Percentiles rank a stretch among this genome's conserved stretches.
These are phyloP conservation scores for Emys orbicularis DNA, from an alignment of 2,797 vertebrate genomes.

Conservation along the genomic window DNA sequence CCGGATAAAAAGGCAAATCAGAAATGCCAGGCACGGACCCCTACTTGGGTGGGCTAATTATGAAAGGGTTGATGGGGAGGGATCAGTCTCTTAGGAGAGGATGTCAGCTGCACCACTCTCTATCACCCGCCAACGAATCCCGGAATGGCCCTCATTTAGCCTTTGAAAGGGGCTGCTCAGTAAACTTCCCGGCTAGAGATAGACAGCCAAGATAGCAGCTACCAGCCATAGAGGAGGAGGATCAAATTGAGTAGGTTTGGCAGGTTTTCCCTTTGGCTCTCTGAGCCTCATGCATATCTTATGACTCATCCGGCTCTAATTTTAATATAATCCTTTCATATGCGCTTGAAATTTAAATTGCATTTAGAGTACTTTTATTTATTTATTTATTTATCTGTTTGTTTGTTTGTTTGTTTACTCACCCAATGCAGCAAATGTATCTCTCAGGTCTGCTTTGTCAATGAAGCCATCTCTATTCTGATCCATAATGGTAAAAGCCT, in stretches of 20 bases:
- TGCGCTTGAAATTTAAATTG: slow-evolving; percentile 18
- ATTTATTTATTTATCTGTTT: neutral
- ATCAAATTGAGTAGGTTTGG: slow-evolving; percentile 45
- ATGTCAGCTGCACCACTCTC: slow-evolving; percentile 11
- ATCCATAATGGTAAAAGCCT: slow-evolving; percentile 95
- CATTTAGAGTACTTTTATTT: neutral
- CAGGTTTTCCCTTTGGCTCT: slow-evolving; percentile 48
- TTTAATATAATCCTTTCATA: slow-evolving; percentile 34
- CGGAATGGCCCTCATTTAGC: neutral
- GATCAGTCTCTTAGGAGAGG: slow-evolving; percentile 27
- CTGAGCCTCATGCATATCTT: slow-evolving; percentile 15
- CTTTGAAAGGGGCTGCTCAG: slow-evolving; percentile 19
- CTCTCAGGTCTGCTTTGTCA: slow-evolving; percentile 91
- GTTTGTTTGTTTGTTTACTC: slow-evolving; percentile 13
- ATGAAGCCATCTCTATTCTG: slow-evolving; percentile 93
- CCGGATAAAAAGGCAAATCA: slow-evolving; percentile 48
- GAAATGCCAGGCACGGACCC: slow-evolving; percentile 64
- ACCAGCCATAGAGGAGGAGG: neutral
- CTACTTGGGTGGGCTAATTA: slow-evolving; percentile 63
- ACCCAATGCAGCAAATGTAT: slow-evolving; percentile 91
- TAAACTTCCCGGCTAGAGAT: slow-evolving; percentile 48
- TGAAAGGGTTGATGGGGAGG: slow-evolving; percentile 24
- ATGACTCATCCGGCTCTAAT: slow-evolving; percentile 1
- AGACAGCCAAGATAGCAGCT: neutral
- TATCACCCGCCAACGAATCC: slow-evolving; percentile 3